A percentile compares a stretch with the other conserved stretches of the same genome.
These are phyloP conservation scores for Synanthedon tipuliformis DNA, from an alignment of 2,888 invertebrate genomes.

Conservation along the genomic window DNA sequence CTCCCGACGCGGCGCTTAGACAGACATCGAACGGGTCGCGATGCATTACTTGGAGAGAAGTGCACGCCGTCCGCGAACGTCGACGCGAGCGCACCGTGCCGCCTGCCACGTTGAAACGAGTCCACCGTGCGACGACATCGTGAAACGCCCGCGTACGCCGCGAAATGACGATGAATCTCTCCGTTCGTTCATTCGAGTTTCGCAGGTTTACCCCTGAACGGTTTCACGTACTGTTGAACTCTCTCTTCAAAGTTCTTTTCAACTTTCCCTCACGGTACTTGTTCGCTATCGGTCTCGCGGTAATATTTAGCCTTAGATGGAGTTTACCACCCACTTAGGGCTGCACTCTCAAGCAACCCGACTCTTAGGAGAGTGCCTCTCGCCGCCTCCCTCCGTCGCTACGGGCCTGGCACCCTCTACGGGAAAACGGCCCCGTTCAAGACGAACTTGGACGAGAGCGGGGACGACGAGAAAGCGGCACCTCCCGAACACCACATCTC, in stretches of 20 bases:
- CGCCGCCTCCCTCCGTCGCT: conserved; percentile 21
- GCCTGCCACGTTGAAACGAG: background rate
- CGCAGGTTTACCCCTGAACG: background rate
- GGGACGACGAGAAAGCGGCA: background rate
- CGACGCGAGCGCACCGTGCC: background rate
- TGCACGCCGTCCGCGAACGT: background rate
- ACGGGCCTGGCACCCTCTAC: conserved; percentile 56
- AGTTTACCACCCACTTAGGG: background rate
- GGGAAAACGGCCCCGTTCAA: conserved; percentile 7
- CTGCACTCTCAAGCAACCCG: background rate
- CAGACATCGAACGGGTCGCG: background rate
- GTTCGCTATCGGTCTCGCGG: background rate
- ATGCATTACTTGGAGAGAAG: background rate
- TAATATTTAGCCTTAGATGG: background rate
- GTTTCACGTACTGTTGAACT: background rate
- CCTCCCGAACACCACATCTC: background rate
- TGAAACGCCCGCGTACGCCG: background rate
- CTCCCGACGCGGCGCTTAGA: background rate
- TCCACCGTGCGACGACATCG: background rate
- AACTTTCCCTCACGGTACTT: background rate
- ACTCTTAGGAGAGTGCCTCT: conserved; percentile 3
- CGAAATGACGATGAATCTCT: background rate
- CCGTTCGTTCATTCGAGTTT: background rate
- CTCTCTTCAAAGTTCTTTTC: background rate
- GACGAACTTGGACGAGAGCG: background rate